phyloP scores from a whole-genome alignment of 2,113 vertebrate genomes.

The Anas platyrhynchos region DNA sequence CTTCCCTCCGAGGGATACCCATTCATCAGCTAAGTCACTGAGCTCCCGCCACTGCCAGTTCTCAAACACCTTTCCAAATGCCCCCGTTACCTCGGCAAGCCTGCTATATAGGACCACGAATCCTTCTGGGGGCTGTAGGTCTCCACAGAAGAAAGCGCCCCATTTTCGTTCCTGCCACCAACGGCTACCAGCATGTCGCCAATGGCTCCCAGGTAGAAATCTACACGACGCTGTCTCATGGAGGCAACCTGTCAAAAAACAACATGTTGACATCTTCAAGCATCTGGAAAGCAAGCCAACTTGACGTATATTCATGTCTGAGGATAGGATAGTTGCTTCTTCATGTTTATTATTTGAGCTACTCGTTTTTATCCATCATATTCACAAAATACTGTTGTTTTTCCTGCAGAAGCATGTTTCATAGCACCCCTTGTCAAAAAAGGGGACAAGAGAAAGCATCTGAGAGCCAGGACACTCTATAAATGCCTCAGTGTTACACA shows the following conservation, averaged over 20 bases:
- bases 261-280: not conserved
- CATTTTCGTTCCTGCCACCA: conserved; percentile 91
- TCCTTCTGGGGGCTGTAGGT: conserved; percentile 89
- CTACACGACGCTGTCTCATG: conserved; percentile 92
- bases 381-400: not conserved
- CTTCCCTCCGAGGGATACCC: not conserved
- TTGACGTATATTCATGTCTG: not conserved
- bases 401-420: not conserved
- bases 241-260: conserved; percentile 80
- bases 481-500: not conserved
- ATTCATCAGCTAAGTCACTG: not conserved
- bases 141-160: conserved; percentile 91
- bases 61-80: not conserved
- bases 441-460: not conserved
- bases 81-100: conserved; percentile 85
- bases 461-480: not conserved
- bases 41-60: not conserved
- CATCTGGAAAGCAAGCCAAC: not conserved
- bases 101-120: conserved; percentile 89
- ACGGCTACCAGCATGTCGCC: conserved; percentile 90
- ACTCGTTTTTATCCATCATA: not conserved
- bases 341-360: not conserved
- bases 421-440: not conserved
- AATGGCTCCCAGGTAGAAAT: conserved; percentile 92
- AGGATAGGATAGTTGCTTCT: not conserved